Evolutionary conservation across 2,113 vertebrate species (phyloP), one percentile per base, ranked within the genome.

Genomic region (Sus scrofa): DNA sequence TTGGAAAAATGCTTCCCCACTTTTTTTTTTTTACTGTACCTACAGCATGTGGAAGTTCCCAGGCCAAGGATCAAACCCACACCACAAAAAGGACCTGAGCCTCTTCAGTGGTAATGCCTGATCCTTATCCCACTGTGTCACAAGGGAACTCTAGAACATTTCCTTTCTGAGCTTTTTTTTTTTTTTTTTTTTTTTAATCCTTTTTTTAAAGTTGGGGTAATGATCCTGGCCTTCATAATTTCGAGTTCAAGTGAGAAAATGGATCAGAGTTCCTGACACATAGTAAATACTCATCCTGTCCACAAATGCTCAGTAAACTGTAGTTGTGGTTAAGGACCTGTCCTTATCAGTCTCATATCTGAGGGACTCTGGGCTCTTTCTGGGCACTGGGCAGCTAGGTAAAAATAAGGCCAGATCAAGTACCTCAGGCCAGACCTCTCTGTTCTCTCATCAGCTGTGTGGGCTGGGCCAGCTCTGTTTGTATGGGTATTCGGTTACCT

Each of bases 211-310:
- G 56, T n/a, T 24, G 6, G 8, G 83, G n/a, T 26, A 32, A 34
- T 89, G 83, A 86, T 32, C 37, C 39, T 78, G 68, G 73, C 18
- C 52, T 86, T 14, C 18, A 1, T 85, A 70, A 60, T 2, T 89
- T 77, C 81, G 60, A 10, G 19, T 90, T 94, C 87, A 92, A 97
- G 54, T 95, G 32, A 95, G 34, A 12, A 56, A 34, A 60, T 82
- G 26, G 58, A 81, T 6, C n/a, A 6, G 58, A 78, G 14, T 62
- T 24, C 63, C 44, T 93, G 14, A 60, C 37, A 81, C 56, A 37
- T 32, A 26, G 9, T 37, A 44, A 83, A 54, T 65, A 37, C 2
- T 62, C 44, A 56, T 71, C 52, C 83, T 92, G 70, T 52, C 60
- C 71, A 63, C 11, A 73, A 6, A 63, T 79, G 44, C 26, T 95